Evolutionary conservation across 2,113 vertebrate species (phyloP).

Genomic region (Brienomyrus brachyistius): DNA sequence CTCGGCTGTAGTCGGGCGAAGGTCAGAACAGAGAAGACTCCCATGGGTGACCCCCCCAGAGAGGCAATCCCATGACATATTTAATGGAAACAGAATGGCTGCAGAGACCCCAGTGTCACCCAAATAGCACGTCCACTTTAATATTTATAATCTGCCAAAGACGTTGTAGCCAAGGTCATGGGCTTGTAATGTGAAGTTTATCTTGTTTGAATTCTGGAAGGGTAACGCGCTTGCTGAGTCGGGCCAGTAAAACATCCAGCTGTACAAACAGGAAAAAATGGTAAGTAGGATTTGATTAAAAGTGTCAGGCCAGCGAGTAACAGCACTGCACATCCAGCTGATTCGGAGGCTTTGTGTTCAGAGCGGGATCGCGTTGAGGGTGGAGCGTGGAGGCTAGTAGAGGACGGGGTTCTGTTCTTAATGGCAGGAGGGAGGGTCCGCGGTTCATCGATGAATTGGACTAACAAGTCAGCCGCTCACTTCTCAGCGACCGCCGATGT

Average conservation of each 20-base stretch:
- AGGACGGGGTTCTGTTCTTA: not conserved
- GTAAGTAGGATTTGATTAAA: not conserved
- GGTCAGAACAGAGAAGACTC: not conserved
- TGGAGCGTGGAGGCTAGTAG: not conserved
- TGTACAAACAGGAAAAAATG: not conserved
- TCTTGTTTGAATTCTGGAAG: not conserved
- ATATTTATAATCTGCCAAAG: not conserved
- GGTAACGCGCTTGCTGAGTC: not conserved
- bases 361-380: not conserved
- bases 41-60: not conserved
- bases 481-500: not conserved
- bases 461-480: not conserved
- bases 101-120: not conserved
- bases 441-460: not conserved
- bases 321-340: not conserved
- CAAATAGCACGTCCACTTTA: not conserved
- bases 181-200: not conserved
- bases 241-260: not conserved
- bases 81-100: not conserved
- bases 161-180: not conserved
- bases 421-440: not conserved
- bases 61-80: not conserved
- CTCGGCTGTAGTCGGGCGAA: not conserved
- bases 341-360: not conserved
- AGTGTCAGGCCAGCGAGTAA: not conserved